phyloP scores from a whole-genome alignment of 2,888 invertebrate species.

The Volucella inanis region DNA sequence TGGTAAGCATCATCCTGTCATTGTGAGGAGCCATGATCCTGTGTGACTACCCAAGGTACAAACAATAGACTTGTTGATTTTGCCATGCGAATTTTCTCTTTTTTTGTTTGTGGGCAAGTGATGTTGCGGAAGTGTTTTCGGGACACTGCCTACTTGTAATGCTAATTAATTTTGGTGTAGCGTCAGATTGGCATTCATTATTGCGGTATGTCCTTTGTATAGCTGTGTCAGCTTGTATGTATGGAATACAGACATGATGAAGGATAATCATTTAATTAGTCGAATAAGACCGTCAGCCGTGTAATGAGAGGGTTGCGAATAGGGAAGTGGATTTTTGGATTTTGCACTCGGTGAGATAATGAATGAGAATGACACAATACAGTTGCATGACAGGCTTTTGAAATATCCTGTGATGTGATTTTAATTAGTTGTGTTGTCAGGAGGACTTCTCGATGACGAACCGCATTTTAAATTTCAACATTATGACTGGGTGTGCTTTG shows the following conservation, averaged over 20 bases:
- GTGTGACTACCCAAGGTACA: conserved; percentile 1
- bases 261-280: conserved; percentile 73
- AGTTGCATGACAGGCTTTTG: not conserved
- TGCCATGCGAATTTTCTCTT: conserved; percentile 31
- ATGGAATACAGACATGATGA: conserved; percentile 42
- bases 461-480: no score
- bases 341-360: conserved; percentile 33
- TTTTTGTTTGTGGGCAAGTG: conserved; percentile 49
- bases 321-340: not conserved
- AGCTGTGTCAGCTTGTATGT: not conserved
- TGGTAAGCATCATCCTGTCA: conserved; percentile 34
- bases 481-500: no score
- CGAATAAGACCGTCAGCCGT: conserved; percentile 30
- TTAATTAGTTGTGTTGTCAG: conserved; percentile 57
- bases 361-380: not conserved
- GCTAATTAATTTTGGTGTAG: conserved; percentile 70
- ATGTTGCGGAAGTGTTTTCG: conserved; percentile 72
- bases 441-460: conserved; percentile 11
- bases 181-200: conserved; percentile 67
- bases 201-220: conserved; percentile 68
- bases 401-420: conserved; percentile 28
- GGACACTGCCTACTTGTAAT: conserved; percentile 60
- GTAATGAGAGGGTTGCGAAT: conserved; percentile 21
- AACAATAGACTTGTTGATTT: conserved; percentile 66
- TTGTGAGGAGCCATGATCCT: not conserved